These are phyloP conservation scores for Sinhomidia bicolor DNA, from an alignment of 2,888 invertebrate species.

Conservation along the genomic window DNA sequence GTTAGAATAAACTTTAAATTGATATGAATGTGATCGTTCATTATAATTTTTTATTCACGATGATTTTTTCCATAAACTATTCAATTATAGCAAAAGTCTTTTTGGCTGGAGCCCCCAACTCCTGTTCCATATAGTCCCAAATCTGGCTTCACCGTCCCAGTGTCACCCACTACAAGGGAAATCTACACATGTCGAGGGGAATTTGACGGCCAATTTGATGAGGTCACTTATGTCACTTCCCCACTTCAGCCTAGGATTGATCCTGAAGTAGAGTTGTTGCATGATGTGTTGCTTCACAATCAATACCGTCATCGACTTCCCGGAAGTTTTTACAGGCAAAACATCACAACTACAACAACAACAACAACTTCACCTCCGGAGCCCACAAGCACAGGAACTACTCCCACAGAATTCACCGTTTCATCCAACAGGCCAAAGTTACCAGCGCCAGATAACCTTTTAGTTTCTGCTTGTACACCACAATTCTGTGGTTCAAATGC, in stretches of 20 bases:
- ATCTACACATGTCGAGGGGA: conserved; percentile 75
- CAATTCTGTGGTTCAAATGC: conserved; percentile 74
- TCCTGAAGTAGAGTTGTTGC: conserved; percentile 38
- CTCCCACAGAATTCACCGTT: background rate
- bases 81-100: conserved; percentile 28
- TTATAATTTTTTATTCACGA: no score
- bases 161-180: conserved; percentile 56
- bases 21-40: background rate
- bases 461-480: conserved; percentile 59
- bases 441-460: background rate
- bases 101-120: conserved; percentile 57
- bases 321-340: background rate
- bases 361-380: background rate
- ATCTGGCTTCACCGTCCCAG: conserved; percentile 74
- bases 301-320: conserved; percentile 4
- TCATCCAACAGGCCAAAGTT: background rate
- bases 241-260: conserved; percentile 60
- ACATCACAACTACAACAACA: background rate
- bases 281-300: conserved; percentile 21
- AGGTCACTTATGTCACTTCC: conserved; percentile 65
- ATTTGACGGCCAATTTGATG: conserved; percentile 70
- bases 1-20: no score
- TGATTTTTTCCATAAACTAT: background rate
- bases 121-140: conserved; percentile 74
- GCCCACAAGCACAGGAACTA: background rate